A percentile compares a stretch with the other conserved stretches of the same genome.
Evolutionary conservation across 2,113 vertebrate genomes (phyloP).

Genomic region (Cercopithecus mona): DNA sequence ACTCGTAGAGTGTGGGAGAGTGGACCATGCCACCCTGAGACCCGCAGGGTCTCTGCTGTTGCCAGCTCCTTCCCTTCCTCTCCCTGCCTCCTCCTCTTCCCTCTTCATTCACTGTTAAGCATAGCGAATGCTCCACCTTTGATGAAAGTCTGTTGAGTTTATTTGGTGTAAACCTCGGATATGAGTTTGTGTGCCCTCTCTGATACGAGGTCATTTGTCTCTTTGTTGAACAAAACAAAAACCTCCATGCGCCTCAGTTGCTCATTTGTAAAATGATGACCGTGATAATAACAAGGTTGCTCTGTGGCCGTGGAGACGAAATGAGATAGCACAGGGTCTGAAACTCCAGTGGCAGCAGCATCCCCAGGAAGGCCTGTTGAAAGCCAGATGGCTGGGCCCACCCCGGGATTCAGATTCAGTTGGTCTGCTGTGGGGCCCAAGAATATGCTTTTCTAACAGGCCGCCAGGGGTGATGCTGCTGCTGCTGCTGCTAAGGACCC

Average conservation of each 20-base stretch:
- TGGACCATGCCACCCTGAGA: fast-evolving
- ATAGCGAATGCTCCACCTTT: neutral
- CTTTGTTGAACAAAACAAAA: neutral
- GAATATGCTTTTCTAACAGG: neutral
- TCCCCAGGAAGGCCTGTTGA: neutral
- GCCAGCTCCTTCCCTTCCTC: neutral
- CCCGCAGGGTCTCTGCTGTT: neutral
- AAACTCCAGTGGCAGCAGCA: neutral
- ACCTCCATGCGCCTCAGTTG: neutral
- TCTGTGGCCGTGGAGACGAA: neutral
- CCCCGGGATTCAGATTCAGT: neutral
- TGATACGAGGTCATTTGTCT: neutral
- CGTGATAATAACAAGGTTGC: fast-evolving
- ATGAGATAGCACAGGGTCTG: neutral
- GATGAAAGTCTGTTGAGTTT: neutral
- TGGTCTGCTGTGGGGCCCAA: neutral
- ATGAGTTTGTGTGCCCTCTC: neutral
- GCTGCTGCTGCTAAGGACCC: neutral
- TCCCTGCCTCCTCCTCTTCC: neutral
- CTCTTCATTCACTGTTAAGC: neutral
- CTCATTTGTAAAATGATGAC: neutral
- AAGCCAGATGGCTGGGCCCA: neutral
- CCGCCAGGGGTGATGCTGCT: neutral
- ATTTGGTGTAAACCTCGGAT: neutral
- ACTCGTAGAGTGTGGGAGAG: fast-evolving